Conservation (phyloP, 2,888 invertebrate genomes). For the Stenurella melanura region DNA sequence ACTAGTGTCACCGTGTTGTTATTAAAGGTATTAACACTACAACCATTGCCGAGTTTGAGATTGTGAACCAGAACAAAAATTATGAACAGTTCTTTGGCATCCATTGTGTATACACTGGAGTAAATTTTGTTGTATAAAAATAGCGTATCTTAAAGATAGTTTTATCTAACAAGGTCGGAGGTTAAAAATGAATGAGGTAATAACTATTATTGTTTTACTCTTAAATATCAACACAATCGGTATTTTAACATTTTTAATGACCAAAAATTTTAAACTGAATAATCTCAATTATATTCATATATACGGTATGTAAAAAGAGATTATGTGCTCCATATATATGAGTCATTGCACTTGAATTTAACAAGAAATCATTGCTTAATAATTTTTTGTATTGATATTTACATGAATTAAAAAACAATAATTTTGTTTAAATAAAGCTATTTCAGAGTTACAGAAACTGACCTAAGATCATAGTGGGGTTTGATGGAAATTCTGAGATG, state of each 20-base stretch:
- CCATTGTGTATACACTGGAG: slow-evolving; percentile 21
- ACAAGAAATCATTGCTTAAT: no score
- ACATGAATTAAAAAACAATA: no score
- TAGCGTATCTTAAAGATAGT: slow-evolving; percentile 3
- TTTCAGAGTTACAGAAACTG: no score
- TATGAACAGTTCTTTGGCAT: slow-evolving; percentile 12
- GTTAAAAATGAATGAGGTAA: slow-evolving; percentile 45
- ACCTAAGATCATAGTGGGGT: no score
- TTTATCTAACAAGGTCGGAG: slow-evolving; percentile 39
- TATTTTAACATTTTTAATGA: not conserved
- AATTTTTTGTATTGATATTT: no score
- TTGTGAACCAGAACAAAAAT: slow-evolving; percentile 5
- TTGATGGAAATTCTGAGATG: no score
- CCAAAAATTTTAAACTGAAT: not conserved
- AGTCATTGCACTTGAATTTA: no score
- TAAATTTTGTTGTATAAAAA: not conserved
- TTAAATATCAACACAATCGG: not conserved
- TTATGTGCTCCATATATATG: not conserved
- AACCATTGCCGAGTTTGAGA: slow-evolving; percentile 34
- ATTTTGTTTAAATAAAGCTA: no score
- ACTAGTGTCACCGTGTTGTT: slow-evolving; percentile 64
- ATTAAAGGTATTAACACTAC: slow-evolving; percentile 62
- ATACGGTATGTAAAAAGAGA: not conserved
- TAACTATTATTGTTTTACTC: slow-evolving; percentile 26
- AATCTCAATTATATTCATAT: not conserved